These are phyloP conservation scores for Glaucopsyche alexis DNA, from an alignment of 2,888 invertebrate genomes.

Conservation along the genomic window DNA sequence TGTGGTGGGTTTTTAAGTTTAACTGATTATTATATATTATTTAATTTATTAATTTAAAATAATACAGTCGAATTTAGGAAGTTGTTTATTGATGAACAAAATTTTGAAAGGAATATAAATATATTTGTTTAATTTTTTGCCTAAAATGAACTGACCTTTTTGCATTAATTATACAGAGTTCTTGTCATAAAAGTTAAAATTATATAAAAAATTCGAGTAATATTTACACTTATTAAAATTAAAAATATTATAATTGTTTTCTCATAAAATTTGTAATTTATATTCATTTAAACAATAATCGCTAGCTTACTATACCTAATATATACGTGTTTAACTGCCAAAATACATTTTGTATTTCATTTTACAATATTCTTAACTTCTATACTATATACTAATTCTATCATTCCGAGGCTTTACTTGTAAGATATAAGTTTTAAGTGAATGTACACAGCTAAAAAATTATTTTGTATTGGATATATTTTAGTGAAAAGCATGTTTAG, in stretches of 20 bases:
- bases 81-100: no score
- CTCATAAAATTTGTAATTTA: not conserved
- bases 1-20: constrained; percentile 12
- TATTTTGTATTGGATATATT: constrained; percentile 50
- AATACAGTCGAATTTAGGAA: not conserved
- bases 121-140: not conserved
- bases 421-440: constrained; percentile 45
- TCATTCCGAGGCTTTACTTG: constrained; percentile 45
- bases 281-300: not conserved
- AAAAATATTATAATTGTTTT: not conserved
- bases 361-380: not conserved
- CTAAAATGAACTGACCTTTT: not conserved
- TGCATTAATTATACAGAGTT: not conserved
- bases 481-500: constrained; percentile 66
- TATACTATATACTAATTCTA: constrained; percentile 38
- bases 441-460: constrained; percentile 49
- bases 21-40: not conserved
- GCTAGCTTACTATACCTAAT: not conserved
- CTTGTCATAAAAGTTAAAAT: not conserved
- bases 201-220: not conserved
- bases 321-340: no score
- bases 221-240: not conserved
- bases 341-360: no score
- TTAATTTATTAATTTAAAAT: constrained; percentile 27
- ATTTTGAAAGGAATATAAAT: not conserved